Conservation (phyloP, 2,888 invertebrate genomes). For the Drosophila picticornis region DNA sequence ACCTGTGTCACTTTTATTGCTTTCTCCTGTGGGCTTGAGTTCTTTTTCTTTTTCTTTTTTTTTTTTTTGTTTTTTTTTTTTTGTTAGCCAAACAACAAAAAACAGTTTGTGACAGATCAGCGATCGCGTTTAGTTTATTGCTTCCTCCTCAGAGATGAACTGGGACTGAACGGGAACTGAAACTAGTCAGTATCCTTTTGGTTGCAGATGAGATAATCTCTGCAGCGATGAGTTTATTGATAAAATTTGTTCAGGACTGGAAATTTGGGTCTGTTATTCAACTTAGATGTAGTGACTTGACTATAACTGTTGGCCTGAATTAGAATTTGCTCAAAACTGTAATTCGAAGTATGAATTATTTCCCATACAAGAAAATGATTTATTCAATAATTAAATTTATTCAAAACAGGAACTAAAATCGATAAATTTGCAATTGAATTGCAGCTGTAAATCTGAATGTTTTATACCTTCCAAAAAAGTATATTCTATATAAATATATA, state of each 20-base stretch:
- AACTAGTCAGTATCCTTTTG: background rate
- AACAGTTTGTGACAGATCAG: constrained; percentile 75
- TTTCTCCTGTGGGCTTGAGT: constrained; percentile 57
- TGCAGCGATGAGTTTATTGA: constrained; percentile 30
- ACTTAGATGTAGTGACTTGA: background rate
- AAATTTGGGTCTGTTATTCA: background rate
- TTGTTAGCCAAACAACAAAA: background rate
- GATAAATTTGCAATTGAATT: background rate
- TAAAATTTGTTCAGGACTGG: background rate
- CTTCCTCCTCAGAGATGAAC: constrained; percentile 63
- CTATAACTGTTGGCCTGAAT: background rate
- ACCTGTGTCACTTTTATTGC: constrained; percentile 78
- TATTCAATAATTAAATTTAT: background rate
- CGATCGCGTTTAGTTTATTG: constrained; percentile 78
- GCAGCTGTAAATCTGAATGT: too few relatives aligned
- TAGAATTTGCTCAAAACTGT: background rate
- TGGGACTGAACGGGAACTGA: constrained; percentile 12
- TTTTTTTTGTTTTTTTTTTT: background rate
- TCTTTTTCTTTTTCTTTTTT: background rate
- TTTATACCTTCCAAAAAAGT: background rate
- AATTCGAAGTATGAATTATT: background rate
- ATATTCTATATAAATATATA: rapidly evolving
- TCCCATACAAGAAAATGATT: background rate
- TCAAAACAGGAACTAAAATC: background rate
- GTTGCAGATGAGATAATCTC: background rate